These are phyloP conservation scores for Anoplopoma fimbria DNA, from an alignment of 2,113 vertebrate species.

Conservation along the genomic window DNA sequence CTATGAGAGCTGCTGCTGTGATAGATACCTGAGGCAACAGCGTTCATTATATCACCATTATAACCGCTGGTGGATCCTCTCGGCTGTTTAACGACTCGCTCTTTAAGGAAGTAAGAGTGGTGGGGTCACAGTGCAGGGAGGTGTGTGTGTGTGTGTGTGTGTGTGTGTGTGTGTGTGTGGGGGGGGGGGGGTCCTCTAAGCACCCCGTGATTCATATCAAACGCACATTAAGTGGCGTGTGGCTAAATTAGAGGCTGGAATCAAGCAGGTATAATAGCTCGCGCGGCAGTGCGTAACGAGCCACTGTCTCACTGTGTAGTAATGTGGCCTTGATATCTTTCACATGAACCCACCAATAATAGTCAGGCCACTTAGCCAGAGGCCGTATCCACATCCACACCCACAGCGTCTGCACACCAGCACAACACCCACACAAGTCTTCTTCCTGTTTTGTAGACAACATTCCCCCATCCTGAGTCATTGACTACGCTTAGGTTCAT, in stretches of 20 bases:
- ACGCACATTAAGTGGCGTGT: conserved; percentile 64
- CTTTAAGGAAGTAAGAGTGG: conserved; percentile 61
- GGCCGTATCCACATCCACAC: conserved; percentile 68
- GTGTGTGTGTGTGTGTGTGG: background rate
- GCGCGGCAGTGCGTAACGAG: conserved; percentile 59
- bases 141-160: background rate
- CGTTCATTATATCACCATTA: conserved; percentile 73
- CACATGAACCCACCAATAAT: conserved; percentile 70
- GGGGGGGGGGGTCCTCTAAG: conserved; percentile 45
- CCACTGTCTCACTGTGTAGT: conserved; percentile 61
- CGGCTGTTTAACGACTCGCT: conserved; percentile 68
- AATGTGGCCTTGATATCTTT: conserved; percentile 71
- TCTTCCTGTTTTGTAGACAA: conserved; percentile 73
- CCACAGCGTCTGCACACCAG: conserved; percentile 63
- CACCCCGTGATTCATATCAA: conserved; percentile 76
- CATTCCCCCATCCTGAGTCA: conserved; percentile 76
- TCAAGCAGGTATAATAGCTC: conserved; percentile 72
- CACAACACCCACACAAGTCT: conserved; percentile 66
- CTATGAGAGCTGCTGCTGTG: conserved; percentile 56
- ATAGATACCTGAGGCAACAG: conserved; percentile 70
- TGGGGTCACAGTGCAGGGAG: conserved; percentile 55
- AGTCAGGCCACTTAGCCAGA: conserved; percentile 52
- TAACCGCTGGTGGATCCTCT: conserved; percentile 67
- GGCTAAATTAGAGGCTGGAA: conserved; percentile 75
- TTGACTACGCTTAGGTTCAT: conserved; percentile 78